Base-by-base conservation (phyloP, 2,113 vertebrate genomes). In the Lates calcarifer region DNA sequence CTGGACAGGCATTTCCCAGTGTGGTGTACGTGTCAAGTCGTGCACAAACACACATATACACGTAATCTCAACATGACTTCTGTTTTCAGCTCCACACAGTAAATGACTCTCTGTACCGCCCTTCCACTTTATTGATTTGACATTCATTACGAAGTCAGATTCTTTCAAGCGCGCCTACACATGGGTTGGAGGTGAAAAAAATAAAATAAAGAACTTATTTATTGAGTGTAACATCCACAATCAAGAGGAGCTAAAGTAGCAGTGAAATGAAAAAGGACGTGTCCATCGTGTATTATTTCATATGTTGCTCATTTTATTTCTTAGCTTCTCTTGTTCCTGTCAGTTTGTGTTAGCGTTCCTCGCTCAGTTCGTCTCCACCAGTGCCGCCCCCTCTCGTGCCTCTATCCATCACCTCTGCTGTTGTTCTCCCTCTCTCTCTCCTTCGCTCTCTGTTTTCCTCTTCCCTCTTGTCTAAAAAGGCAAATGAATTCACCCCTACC, bases 401-500 rank as follows among this genome's bases (percentile, higher is more conserved):
- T 61, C 45, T 2, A 3, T 64, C 63, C 64, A 6, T 74, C 63
- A 33, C 49, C 47, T 61, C 61, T 62, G 70, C 22, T 15, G 37
- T 71, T 65, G 17, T 37, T 51, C 29, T 39, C 31, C 3, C 22
- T 57, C 33, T 26, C 31, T 33, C 10, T 39, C n/a, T 9, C 58
- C 7, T 41, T 47, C 39, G 3, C 9, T 41, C 12, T 39, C 22
- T 56, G 26, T 70, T 56, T 33, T 20, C 55, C 61, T 33, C 64
- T 22, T 35, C 37, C 51, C 62, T 43, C 43, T 28, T 20, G 26
- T 81, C 74, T 58, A 57, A 85, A 79, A 77, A 68, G 8, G 60
- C 24, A 83, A 77, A 89, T 81, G 58, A 82, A 88, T 83, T 62
- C 75, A 55, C 29, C 24, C 17, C 58, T 53, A 43, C 45, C 77